Base-by-base conservation (phyloP, 2,113 vertebrate species). In the Isurus oxyrinchus region DNA sequence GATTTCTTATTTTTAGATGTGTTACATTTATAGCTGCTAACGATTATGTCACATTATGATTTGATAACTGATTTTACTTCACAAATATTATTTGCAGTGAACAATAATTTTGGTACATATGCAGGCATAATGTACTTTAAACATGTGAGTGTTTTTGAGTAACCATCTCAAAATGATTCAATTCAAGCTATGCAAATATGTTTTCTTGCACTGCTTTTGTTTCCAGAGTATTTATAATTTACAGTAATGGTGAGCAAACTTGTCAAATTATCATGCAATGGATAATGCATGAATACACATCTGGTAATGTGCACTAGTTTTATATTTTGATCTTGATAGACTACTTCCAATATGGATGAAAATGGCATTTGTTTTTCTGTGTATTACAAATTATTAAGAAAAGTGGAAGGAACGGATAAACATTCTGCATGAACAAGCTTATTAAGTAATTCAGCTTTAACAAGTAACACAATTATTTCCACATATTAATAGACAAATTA, bases 261-360 rank as follows among this genome's bases (percentile, higher is more conserved):
- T 94, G 59, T n/a, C 16, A 94, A 63, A 94, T 94, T 94, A 63
- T 40, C 90, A 63, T 63, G 61, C 59, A 94, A 94, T 84, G 81
- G 81, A 84, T 84, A 84, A 84, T 84, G 31, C 59, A 6, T 21
- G 13, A n/a, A 93, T 11, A 14, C 31, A 63, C 57, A 93, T 59
- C 16, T 35, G 35, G 35, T 40, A 94, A 16, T 94, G 44, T 63
- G n/a, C 59, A 94, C 61, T n/a, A 40, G 14, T 63, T 61, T 91
- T 94, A n/a, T 63, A 93, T 63, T 93, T 93, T 63, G 59, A 94
- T 94, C 59, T 63, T 35, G 61, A 94, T 63, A 94, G 59, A n/a
- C 61, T 63, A 19, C 0, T 31, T 59, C 19, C 61, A 40, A 5
- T 63, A 21, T 21, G 40, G 59, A 21, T 94, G 63, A 35, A 94